phyloP scores from a whole-genome alignment of 2,113 vertebrate species.

The Tragelaphus strepsiceros region DNA sequence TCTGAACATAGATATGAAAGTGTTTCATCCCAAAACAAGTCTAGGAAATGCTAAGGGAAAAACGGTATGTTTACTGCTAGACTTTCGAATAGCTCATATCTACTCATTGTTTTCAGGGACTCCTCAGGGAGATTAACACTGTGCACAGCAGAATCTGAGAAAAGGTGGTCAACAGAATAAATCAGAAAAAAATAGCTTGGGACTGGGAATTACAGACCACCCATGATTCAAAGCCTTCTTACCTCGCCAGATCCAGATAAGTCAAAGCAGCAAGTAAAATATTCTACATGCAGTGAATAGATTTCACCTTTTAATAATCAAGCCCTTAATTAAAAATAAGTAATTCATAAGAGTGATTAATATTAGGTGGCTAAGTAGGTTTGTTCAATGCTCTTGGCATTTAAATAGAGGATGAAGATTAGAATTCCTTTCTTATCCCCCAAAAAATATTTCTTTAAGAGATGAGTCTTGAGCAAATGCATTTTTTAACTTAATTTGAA shows the following conservation, averaged over 20 bases:
- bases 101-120: accelerated
- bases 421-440: background rate
- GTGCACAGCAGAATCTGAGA: background rate
- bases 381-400: constrained; percentile 19
- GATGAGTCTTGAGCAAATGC: background rate
- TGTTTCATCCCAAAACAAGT: accelerated
- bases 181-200: background rate
- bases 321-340: constrained; percentile 64
- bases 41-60: background rate
- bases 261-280: background rate
- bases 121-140: accelerated
- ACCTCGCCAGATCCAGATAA: background rate
- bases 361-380: background rate
- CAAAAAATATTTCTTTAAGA: background rate
- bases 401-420: constrained; percentile 13
- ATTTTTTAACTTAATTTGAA: background rate
- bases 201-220: background rate
- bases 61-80: background rate
- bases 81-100: too few relatives aligned
- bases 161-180: background rate
- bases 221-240: background rate
- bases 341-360: constrained; percentile 49
- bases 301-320: constrained; percentile 54
- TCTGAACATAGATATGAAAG: background rate
- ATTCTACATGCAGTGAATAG: background rate